phyloP scores from a whole-genome alignment of 2,113 vertebrate genomes.

The Neolamprologus caudopunctatus region DNA sequence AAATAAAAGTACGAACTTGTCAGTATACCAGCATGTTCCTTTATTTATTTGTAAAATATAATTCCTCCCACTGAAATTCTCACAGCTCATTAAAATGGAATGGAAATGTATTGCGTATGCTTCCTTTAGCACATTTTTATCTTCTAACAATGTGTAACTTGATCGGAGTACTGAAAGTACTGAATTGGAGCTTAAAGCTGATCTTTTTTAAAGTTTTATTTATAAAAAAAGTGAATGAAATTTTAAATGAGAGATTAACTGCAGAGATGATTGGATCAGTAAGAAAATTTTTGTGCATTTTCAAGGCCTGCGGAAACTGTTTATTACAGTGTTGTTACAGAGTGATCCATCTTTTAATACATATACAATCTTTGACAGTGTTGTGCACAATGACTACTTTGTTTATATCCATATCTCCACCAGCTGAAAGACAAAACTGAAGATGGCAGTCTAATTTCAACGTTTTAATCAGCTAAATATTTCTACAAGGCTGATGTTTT shows the following conservation, averaged over 20 bases:
- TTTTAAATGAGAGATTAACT: neutral
- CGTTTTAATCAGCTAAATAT: neutral
- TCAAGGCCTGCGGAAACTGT: rapidly evolving
- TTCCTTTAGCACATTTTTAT: neutral
- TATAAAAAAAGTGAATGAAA: neutral
- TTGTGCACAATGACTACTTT: neutral
- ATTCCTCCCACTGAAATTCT: neutral
- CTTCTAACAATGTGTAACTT: neutral
- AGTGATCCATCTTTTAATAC: neutral
- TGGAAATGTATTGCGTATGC: neutral
- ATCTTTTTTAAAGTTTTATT: neutral
- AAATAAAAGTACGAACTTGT: neutral
- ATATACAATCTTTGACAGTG: neutral
- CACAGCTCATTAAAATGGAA: neutral
- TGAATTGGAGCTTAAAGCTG: neutral
- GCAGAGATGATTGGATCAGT: neutral
- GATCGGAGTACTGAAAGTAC: neutral
- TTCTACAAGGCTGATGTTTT: neutral
- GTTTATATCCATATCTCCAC: neutral
- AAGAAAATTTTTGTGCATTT: rapidly evolving
- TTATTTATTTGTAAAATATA: neutral
- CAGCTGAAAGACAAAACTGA: neutral
- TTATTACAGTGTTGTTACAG: neutral
- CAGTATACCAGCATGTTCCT: neutral
- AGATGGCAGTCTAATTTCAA: neutral